Conservation (phyloP, 2,113 vertebrate genomes). For the Vulpes ferrilata region DNA sequence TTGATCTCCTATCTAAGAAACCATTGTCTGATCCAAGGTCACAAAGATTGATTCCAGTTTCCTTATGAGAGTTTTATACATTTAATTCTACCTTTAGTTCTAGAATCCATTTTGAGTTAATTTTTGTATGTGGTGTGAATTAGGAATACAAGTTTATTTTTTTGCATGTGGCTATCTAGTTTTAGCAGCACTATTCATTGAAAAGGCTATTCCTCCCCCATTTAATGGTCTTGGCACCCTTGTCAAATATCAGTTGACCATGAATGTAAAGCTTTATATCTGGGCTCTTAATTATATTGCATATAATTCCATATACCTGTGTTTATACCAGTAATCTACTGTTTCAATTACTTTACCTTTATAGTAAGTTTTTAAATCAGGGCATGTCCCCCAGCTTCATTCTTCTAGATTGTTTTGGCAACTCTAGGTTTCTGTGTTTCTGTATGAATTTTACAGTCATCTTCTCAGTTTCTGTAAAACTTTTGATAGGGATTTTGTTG, state of each 20-base stretch:
- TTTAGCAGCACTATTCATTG: background rate
- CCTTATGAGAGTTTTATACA: background rate
- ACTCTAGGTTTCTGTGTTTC: background rate
- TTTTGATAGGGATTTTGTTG: background rate
- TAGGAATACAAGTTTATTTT: background rate
- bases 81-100: background rate
- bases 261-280: background rate
- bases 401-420: background rate
- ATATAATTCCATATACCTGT: background rate
- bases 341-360: background rate
- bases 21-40: background rate
- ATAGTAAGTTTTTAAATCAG: constrained; percentile 3
- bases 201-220: background rate
- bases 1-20: background rate
- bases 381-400: background rate
- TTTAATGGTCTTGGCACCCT: background rate
- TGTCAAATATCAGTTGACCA: background rate
- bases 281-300: background rate
- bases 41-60: background rate
- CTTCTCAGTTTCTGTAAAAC: background rate
- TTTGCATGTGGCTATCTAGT: background rate
- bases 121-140: background rate
- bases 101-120: background rate
- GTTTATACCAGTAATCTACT: background rate
- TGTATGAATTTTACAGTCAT: background rate